Evolutionary conservation across 2,113 vertebrate genomes (phyloP), one percentile per base, ranked within the genome.

Genomic region (Oxyura jamaicensis): DNA sequence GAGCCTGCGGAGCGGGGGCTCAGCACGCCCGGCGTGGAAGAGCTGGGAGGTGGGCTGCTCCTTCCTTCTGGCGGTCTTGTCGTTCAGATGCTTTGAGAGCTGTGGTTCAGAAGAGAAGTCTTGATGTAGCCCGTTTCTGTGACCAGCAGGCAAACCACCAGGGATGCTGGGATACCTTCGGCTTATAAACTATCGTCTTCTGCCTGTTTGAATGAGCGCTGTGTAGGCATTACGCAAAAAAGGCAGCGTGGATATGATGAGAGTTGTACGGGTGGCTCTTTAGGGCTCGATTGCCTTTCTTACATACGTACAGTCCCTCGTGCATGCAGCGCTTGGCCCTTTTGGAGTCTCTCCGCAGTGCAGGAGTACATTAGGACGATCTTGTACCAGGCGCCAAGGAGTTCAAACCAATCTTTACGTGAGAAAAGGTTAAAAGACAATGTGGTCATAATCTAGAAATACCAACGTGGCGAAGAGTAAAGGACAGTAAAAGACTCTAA

Each of bases 371-470:
- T 86, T 41, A 71, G 83, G 79, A 83, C 88, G 52, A 83, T 88
- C 90, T 67, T 8, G 0, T 35, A 2, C 5, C 78, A 2, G 94
- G 78, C 68, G 90, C 90, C 79, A 53, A 31, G 74, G 83, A 75
- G 91, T 93, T 95, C 90, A 88, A 90, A 78, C 85, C 69, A 77
- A 55, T 52, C 93, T 94, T 93, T 81, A 72, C 0, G 14, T 86
- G 86, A 89, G 93, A 52, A 94, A 95, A 95, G 88, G 85, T 95
- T 90, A 95, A 93, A 88, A 96, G 92, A 63, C 83, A 91, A 33
- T 6, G 68, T 58, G 93, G 73, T 90, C 88, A 59, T 83, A 88
- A 93, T 90, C 91, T 72, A 76, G 90, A 94, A 93, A 72, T 86
- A 91, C 59, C 84, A 87, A 6, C 1, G n/a, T 4, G 0, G 41